Evolutionary conservation across 2,888 invertebrate species (phyloP).

Genomic region (Lumbricus terrestris): DNA sequence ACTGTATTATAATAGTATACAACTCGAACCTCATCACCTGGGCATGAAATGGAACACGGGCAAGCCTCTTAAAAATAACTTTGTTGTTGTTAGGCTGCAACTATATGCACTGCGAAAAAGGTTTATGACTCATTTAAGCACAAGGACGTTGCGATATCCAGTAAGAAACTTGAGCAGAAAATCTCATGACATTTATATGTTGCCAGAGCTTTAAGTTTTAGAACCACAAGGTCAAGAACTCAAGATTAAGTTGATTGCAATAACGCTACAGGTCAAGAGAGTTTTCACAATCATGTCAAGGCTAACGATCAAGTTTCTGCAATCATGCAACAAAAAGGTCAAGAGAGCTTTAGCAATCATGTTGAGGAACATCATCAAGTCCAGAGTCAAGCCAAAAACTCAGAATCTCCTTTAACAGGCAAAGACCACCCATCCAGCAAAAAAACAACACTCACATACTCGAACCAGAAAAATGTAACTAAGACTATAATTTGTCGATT

Average conservation of each 20-base stretch:
- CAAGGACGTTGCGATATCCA: not conserved
- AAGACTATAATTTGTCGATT: not conserved
- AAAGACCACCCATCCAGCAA: not conserved
- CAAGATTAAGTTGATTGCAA: not conserved
- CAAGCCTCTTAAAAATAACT: not conserved
- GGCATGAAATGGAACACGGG: not conserved
- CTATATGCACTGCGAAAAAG: not conserved
- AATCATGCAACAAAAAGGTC: not conserved
- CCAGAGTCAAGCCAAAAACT: too few species aligned
- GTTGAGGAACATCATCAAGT: too few species aligned
- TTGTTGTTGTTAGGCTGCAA: not conserved
- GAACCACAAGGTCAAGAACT: not conserved
- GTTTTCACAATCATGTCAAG: not conserved
- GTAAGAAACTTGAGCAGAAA: not conserved
- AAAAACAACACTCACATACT: not conserved
- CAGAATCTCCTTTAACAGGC: not conserved
- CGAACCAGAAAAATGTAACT: not conserved
- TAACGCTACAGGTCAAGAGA: not conserved
- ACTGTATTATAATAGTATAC: not conserved
- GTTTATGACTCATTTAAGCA: not conserved
- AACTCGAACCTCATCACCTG: not conserved
- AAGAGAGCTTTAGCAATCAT: too few species aligned
- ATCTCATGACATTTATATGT: not conserved
- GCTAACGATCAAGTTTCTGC: not conserved
- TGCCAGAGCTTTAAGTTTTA: not conserved